Conservation (phyloP, 2,797 vertebrate species). For the Peromyscus attwateri region DNA sequence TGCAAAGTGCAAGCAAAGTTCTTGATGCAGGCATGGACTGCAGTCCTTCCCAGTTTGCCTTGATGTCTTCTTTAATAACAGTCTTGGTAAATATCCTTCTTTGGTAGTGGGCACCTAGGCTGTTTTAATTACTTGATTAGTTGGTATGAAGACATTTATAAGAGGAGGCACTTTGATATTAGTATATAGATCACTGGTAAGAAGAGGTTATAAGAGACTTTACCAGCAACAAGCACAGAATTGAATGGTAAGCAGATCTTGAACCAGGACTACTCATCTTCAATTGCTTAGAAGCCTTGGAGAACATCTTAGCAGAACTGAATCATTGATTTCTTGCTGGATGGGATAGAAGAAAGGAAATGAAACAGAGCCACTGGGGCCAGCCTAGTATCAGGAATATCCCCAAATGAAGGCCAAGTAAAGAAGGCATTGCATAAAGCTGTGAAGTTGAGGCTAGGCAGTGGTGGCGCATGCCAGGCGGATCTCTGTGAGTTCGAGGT, state of each 20-base stretch:
- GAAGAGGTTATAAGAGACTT: not conserved
- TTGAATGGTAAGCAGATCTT: not conserved
- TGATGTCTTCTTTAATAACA: not conserved
- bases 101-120: not conserved
- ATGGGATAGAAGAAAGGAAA: too few species aligned
- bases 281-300: not conserved
- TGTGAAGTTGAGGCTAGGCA: too few species aligned
- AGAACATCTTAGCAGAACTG: not conserved
- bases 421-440: too few species aligned
- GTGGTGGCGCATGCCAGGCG: too few species aligned
- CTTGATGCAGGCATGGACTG: not conserved
- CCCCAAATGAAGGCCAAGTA: too few species aligned
- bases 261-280: not conserved
- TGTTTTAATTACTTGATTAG: not conserved
- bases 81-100: not conserved
- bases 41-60: not conserved
- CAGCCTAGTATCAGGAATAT: too few species aligned
- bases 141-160: not conserved
- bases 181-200: not conserved
- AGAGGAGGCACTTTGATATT: not conserved
- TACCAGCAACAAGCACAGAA: not conserved
- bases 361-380: too few species aligned
- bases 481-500: too few species aligned
- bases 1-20: not conserved
- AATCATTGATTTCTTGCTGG: not conserved